phyloP scores from a whole-genome alignment of 2,888 invertebrate genomes.

The Drosophila quinaria region DNA sequence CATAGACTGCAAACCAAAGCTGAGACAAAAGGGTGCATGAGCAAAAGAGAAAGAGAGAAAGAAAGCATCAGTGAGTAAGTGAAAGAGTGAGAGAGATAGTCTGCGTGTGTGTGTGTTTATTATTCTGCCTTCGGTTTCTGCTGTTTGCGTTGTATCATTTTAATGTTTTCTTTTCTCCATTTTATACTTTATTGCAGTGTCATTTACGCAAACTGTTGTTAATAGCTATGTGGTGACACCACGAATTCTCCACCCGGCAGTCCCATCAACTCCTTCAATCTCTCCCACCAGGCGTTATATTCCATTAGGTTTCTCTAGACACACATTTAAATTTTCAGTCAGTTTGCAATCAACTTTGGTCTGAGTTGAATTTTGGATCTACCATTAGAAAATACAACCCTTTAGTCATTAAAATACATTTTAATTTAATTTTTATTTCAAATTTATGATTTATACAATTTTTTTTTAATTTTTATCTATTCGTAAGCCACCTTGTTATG shows the following conservation, averaged over 20 bases:
- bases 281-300: not conserved
- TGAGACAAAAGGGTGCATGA: constrained; percentile 16
- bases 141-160: constrained; percentile 46
- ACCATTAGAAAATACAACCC: not conserved
- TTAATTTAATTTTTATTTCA: too few species aligned
- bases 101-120: not conserved
- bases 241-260: constrained; percentile 12
- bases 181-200: constrained; percentile 72
- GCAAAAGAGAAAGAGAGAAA: not conserved
- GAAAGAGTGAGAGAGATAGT: not conserved
- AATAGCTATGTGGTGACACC: constrained; percentile 74
- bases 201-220: constrained; percentile 78
- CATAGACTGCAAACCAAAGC: constrained; percentile 4
- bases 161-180: constrained; percentile 58
- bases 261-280: not conserved
- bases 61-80: not conserved
- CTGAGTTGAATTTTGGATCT: not conserved
- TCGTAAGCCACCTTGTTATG: too few species aligned
- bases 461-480: too few species aligned
- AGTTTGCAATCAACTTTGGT: not conserved
- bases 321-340: not conserved
- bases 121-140: constrained; percentile 10
- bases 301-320: not conserved
- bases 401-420: too few species aligned
- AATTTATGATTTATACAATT: too few species aligned